Conservation (phyloP, 1,140 invertebrate species). For the Anadara kagoshimensis region DNA sequence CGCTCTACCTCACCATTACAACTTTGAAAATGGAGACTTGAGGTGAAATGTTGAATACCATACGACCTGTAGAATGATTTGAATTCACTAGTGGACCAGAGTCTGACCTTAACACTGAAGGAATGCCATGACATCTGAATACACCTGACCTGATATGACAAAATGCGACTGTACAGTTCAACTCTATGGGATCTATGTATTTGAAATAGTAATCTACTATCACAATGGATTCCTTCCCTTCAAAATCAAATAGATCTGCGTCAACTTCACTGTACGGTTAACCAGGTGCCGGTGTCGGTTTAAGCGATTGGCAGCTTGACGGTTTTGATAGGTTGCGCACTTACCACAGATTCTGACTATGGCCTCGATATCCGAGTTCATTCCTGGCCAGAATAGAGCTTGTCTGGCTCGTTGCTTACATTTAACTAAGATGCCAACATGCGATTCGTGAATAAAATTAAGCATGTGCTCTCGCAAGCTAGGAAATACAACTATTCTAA, state of each 20-base stretch:
- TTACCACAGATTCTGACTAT: conserved; percentile 59
- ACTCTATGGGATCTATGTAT: conserved; percentile 29
- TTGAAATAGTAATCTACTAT: conserved; percentile 48
- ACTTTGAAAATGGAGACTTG: conserved; percentile 43
- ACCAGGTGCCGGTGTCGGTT: conserved; percentile 11
- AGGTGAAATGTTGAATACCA: conserved; percentile 41
- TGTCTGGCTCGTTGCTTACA: conserved; percentile 66
- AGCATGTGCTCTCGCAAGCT: conserved; percentile 65
- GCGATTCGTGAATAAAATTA: conserved; percentile 70
- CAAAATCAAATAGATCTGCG: conserved; percentile 38
- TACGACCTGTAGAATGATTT: conserved; percentile 29
- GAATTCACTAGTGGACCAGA: conserved; percentile 72
- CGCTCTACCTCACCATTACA: conserved; percentile 42
- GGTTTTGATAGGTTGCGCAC: conserved; percentile 50
- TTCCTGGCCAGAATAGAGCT: conserved; percentile 70
- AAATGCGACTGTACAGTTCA: conserved; percentile 12
- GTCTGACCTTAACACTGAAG: conserved; percentile 67
- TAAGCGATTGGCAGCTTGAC: conserved; percentile 22
- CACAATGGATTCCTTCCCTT: conserved; percentile 36
- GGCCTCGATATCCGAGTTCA: conserved; percentile 71
- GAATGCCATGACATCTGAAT: conserved; percentile 43
- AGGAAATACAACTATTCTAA: conserved; percentile 63
- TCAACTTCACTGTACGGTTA: conserved; percentile 22
- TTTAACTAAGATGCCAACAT: conserved; percentile 73
- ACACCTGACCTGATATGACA: conserved; percentile 20